Evolutionary conservation across 2,888 invertebrate genomes (phyloP).

Genomic region (Mimachlamys varia): DNA sequence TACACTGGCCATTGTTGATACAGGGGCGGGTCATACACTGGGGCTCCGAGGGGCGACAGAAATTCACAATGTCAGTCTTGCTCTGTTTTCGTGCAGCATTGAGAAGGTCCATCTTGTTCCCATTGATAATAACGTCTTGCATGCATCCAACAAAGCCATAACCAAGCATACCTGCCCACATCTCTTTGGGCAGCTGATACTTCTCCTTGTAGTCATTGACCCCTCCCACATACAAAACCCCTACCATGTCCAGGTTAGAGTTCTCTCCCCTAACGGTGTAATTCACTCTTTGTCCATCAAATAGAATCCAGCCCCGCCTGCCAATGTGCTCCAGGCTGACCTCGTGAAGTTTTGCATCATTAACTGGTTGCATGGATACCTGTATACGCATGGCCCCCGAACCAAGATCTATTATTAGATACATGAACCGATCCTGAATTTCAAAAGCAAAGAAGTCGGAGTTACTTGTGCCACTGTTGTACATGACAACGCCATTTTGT

Average conservation of each 20-base stretch:
- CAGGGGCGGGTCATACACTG: slow-evolving; percentile 89
- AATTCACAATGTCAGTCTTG: slow-evolving; percentile 93
- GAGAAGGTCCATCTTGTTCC: slow-evolving; percentile 93
- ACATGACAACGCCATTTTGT: slow-evolving; percentile 95
- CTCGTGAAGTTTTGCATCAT: slow-evolving; percentile 97
- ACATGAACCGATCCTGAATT: slow-evolving; percentile 95
- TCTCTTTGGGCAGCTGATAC: slow-evolving; percentile 90
- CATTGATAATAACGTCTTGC: slow-evolving; percentile 93
- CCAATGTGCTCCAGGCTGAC: slow-evolving; percentile 90
- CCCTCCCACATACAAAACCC: slow-evolving; percentile 94
- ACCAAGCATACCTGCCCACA: slow-evolving; percentile 95
- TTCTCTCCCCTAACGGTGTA: slow-evolving; percentile 87
- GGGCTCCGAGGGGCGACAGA: slow-evolving; percentile 88
- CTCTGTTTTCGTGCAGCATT: slow-evolving; percentile 94
- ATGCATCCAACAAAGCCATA: slow-evolving; percentile 97
- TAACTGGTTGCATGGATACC: slow-evolving; percentile 89
- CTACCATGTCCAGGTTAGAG: slow-evolving; percentile 93
- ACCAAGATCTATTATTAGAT: slow-evolving; percentile 95
- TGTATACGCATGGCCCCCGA: slow-evolving; percentile 89
- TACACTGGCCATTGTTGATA: slow-evolving; percentile 93
- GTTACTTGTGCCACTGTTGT: slow-evolving; percentile 88
- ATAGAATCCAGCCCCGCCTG: slow-evolving; percentile 93
- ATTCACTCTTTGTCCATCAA: slow-evolving; percentile 86
- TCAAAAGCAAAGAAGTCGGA: slow-evolving; percentile 96
- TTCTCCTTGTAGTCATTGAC: slow-evolving; percentile 85